phyloP scores from a whole-genome alignment of 2,797 vertebrate genomes.

The Darevskia nairensis region DNA sequence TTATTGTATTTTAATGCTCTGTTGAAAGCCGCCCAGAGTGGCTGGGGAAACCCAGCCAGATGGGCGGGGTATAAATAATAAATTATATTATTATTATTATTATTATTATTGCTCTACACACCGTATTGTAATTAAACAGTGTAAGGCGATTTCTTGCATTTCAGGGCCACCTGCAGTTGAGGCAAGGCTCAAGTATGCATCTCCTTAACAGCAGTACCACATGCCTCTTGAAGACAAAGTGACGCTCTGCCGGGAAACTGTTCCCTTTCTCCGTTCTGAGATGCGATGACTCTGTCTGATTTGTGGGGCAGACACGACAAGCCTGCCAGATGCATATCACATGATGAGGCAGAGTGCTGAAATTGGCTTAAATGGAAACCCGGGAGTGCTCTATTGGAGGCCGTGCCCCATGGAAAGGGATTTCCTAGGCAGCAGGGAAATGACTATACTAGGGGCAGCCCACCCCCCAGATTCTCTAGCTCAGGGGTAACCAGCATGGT shows the following conservation, averaged over 20 bases:
- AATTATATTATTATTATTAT: too few species aligned
- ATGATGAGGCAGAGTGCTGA: background rate
- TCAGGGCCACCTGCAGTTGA: background rate
- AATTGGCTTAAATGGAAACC: background rate
- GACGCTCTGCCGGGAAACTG: conserved; percentile 7
- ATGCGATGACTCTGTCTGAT: conserved; percentile 32
- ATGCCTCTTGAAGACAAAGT: background rate
- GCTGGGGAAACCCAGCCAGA: too few species aligned
- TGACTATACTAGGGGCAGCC: background rate
- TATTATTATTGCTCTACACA: too few species aligned
- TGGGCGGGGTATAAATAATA: too few species aligned
- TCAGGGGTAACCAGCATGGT: too few species aligned
- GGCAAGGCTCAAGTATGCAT: background rate
- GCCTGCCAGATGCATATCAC: conserved; percentile 16
- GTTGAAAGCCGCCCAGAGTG: too few species aligned
- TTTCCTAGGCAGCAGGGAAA: conserved; percentile 21
- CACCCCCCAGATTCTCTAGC: too few species aligned
- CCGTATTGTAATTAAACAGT: too few species aligned
- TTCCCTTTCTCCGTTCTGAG: background rate
- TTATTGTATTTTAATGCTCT: too few species aligned
- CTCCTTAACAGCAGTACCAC: background rate
- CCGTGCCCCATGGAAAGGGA: background rate
- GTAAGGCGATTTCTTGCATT: background rate
- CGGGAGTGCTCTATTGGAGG: background rate
- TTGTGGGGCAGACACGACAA: background rate